Percentiles rank a stretch among this genome's conserved stretches.
Evolutionary conservation across 2,888 invertebrate species (phyloP).

Genomic region (Sclerodermus sp.): DNA sequence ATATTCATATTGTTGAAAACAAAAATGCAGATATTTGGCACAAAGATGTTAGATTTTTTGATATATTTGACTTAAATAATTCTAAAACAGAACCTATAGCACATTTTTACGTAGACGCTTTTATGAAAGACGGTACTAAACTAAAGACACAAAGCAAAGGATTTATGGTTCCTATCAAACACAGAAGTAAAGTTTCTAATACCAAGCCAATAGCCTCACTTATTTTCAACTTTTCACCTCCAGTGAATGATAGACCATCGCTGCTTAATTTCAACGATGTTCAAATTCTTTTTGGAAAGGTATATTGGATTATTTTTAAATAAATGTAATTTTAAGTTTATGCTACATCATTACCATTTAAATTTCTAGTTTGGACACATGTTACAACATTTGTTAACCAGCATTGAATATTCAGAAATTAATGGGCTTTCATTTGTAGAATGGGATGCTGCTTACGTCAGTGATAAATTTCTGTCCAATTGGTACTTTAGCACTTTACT

Average conservation of each 20-base stretch:
- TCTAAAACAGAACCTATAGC: constrained; percentile 67
- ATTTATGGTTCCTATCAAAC: constrained; percentile 79
- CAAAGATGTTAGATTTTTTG: constrained; percentile 80
- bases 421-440: constrained; percentile 86
- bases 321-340: neutral
- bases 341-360: constrained; percentile 6
- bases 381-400: constrained; percentile 83
- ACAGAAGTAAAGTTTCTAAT: constrained; percentile 66
- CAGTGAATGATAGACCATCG: constrained; percentile 66
- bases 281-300: constrained; percentile 73
- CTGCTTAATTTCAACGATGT: constrained; percentile 78
- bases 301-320: constrained; percentile 28
- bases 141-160: constrained; percentile 66
- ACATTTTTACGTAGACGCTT: constrained; percentile 87
- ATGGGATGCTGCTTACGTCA: constrained; percentile 89
- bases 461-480: constrained; percentile 79
- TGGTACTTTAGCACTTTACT: constrained; percentile 59
- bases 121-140: constrained; percentile 69
- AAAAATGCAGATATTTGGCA: constrained; percentile 77
- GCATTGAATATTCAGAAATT: constrained; percentile 79
- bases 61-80: constrained; percentile 70
- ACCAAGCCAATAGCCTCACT: constrained; percentile 78
- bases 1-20: constrained; percentile 70
- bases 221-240: constrained; percentile 79
- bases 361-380: constrained; percentile 76